phyloP scores from a whole-genome alignment of 2,113 vertebrate species.

The Crypturellus undulatus region DNA sequence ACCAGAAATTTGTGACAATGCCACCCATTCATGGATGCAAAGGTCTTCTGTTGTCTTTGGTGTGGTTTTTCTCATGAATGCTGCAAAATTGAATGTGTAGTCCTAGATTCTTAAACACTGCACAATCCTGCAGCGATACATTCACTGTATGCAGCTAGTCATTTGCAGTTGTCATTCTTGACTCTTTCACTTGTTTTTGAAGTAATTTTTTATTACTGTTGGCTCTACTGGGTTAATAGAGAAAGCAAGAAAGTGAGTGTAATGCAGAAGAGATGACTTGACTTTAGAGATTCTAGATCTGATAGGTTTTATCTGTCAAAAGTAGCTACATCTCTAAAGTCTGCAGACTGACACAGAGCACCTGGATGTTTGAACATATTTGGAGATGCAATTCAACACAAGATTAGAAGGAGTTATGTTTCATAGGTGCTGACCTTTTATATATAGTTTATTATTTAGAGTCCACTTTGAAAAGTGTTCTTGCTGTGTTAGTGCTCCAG shows the following conservation, averaged over 20 bases:
- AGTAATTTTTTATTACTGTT: background rate
- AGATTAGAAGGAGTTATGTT: background rate
- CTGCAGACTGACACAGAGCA: background rate
- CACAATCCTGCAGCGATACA: background rate
- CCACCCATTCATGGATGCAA: background rate
- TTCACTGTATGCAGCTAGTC: background rate
- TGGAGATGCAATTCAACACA: background rate
- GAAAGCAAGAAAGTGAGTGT: background rate
- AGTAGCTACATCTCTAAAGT: background rate
- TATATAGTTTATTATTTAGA: background rate
- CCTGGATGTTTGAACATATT: background rate
- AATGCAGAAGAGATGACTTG: background rate
- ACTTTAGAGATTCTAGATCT: background rate
- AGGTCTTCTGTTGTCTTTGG: background rate
- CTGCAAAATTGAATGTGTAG: accelerated
- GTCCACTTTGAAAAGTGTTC: background rate
- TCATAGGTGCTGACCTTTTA: background rate
- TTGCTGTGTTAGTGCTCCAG: background rate
- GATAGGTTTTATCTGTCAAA: background rate
- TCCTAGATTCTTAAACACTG: background rate
- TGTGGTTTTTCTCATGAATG: background rate
- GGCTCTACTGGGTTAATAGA: background rate
- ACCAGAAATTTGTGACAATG: background rate
- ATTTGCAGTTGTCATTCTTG: background rate
- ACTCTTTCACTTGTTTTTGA: background rate